These are phyloP conservation scores for Neopipo cinnamomea DNA, from an alignment of 2,113 vertebrate genomes.

Conservation along the genomic window DNA sequence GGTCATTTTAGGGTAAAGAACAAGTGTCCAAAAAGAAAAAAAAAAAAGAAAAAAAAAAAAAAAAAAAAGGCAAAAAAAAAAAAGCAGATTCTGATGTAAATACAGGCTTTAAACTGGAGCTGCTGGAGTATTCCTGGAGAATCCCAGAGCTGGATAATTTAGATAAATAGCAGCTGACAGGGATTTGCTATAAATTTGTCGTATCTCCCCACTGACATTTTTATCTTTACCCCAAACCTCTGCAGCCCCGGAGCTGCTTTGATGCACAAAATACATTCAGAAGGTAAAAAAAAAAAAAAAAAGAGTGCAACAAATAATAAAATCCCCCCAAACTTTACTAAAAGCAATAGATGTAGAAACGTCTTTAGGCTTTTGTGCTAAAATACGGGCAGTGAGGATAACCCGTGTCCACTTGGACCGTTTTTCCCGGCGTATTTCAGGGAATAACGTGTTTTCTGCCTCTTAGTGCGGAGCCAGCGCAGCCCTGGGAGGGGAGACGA, in stretches of 20 bases:
- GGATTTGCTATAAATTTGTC: conserved; percentile 43
- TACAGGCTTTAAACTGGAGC: neutral
- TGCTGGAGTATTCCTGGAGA: conserved; percentile 26
- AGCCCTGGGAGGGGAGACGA: neutral
- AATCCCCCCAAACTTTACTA: accelerated
- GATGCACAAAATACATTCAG: neutral
- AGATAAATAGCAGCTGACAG: conserved; percentile 38
- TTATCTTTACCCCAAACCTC: conserved; percentile 14
- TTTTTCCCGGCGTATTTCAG: neutral
- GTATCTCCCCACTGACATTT: neutral
- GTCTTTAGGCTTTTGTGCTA: neutral
- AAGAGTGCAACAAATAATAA: neutral
- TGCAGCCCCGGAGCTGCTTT: neutral
- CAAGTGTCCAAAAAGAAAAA: conserved; percentile 37
- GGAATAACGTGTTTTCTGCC: neutral
- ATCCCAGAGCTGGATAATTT: conserved; percentile 34
- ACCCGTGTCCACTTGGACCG: accelerated
- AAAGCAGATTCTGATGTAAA: conserved; percentile 20
- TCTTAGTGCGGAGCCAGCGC: accelerated
- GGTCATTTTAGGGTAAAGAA: conserved; percentile 56
- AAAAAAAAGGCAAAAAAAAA: neutral
- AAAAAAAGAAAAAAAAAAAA: neutral
- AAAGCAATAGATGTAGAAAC: accelerated
- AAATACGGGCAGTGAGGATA: accelerated
- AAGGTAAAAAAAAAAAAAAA: neutral